phyloP scores from a whole-genome alignment of 1,140 invertebrate genomes.

The Apis laboriosa region DNA sequence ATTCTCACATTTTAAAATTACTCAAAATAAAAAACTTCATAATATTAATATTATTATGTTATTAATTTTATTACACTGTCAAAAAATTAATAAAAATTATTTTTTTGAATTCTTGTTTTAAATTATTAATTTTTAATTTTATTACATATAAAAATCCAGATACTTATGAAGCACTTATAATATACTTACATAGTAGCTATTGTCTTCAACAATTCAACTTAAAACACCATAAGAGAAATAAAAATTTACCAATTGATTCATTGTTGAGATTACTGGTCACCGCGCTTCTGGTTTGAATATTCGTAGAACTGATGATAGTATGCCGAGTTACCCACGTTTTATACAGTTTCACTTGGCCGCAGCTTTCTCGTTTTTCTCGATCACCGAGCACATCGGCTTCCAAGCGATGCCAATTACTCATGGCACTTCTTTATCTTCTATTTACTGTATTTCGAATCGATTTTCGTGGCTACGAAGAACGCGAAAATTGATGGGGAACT shows the following conservation, averaged over 20 bases:
- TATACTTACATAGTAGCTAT: background rate
- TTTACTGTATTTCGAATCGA: conserved; percentile 35
- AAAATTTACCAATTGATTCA: conserved; percentile 68
- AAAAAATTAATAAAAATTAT: too few relatives aligned
- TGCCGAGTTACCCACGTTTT: conserved; percentile 55
- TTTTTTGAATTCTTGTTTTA: too few relatives aligned
- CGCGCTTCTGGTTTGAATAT: conserved; percentile 34
- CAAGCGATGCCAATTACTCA: conserved; percentile 49
- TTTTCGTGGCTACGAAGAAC: conserved; percentile 12
- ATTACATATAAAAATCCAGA: too few relatives aligned
- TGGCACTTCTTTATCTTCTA: conserved; percentile 43
- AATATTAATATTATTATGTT: too few relatives aligned
- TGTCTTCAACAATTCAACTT: background rate
- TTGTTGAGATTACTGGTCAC: conserved; percentile 36
- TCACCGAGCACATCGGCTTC: conserved; percentile 37
- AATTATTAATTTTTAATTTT: too few relatives aligned
- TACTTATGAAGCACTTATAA: too few relatives aligned
- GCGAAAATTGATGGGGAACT: background rate
- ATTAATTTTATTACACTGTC: too few relatives aligned
- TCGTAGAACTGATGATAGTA: conserved; percentile 46
- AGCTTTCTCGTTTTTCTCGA: conserved; percentile 69
- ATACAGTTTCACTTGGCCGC: conserved; percentile 69
- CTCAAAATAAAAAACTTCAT: too few relatives aligned
- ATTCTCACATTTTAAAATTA: too few relatives aligned
- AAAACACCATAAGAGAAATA: background rate